These are phyloP conservation scores for Octodonta nipae DNA, from an alignment of 2,888 invertebrate genomes.

Conservation along the genomic window DNA sequence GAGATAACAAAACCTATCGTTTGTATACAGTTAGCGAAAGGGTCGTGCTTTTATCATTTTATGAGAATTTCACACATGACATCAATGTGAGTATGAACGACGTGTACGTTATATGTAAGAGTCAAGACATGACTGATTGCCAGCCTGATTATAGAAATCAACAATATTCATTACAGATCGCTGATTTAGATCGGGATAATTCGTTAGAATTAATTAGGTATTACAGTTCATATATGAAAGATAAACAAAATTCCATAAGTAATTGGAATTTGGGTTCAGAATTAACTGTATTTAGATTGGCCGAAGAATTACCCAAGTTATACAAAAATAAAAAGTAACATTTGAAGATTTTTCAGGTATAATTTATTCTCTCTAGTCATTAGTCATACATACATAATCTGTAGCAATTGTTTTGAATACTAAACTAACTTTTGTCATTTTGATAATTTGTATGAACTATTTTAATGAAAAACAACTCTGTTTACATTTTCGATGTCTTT, in stretches of 20 bases:
- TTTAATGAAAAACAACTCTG: no score
- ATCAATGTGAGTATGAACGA: conserved; percentile 70
- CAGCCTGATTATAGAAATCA: conserved; percentile 65
- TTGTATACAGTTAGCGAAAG: conserved; percentile 40
- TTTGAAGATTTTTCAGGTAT: no score
- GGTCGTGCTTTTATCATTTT: conserved; percentile 65
- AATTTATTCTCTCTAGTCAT: no score
- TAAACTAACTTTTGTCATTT: no score
- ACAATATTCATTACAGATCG: conserved; percentile 57
- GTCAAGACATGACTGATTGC: conserved; percentile 37
- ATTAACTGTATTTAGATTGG: conserved; percentile 54
- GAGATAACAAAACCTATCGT: conserved; percentile 19
- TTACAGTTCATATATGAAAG: conserved; percentile 48
- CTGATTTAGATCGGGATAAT: conserved; percentile 62
- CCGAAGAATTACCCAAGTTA: conserved; percentile 58
- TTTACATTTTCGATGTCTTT: no score
- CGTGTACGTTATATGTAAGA: conserved; percentile 57
- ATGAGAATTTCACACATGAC: conserved; percentile 54
- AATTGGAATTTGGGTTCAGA: conserved; percentile 52
- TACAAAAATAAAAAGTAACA: no score
- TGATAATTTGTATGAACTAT: no score
- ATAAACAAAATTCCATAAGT: conserved; percentile 39
- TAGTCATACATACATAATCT: no score
- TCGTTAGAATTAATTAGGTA: conserved; percentile 68
- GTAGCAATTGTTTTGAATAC: no score